These are phyloP conservation scores for Villa cingulata DNA, from an alignment of 2,888 invertebrate species.

Conservation along the genomic window DNA sequence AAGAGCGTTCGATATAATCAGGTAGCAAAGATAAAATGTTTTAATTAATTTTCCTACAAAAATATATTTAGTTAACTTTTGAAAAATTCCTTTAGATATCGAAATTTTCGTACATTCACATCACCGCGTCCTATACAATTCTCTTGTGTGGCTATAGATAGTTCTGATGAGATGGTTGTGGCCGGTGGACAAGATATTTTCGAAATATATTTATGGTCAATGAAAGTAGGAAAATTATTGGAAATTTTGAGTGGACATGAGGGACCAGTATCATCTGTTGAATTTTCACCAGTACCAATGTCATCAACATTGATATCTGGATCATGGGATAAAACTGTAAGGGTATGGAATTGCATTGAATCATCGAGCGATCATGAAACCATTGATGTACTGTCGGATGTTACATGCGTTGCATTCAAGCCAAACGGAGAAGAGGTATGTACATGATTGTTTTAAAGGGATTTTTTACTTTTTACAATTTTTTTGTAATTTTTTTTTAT, in stretches of 20 bases:
- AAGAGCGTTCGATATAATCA: conserved; percentile 85
- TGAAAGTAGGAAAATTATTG: conserved; percentile 80
- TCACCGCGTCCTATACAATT: conserved; percentile 88
- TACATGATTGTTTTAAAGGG: neutral
- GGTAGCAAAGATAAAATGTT: conserved; percentile 34
- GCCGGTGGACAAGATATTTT: conserved; percentile 93
- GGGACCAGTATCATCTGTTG: conserved; percentile 73
- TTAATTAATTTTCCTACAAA: no score
- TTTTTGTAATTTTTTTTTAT: no score
- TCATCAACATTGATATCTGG: conserved; percentile 70
- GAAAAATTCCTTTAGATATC: conserved; percentile 50
- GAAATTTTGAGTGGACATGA: conserved; percentile 88
- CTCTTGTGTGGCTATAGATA: conserved; percentile 75
- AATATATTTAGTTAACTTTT: neutral
- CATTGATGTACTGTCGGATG: conserved; percentile 64
- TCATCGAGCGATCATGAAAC: conserved; percentile 68
- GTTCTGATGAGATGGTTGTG: conserved; percentile 81
- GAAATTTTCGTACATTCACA: conserved; percentile 93
- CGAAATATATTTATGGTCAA: conserved; percentile 91
- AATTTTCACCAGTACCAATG: conserved; percentile 60
- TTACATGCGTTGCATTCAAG: conserved; percentile 67
- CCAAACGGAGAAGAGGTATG: conserved; percentile 78
- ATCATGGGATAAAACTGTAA: conserved; percentile 90
- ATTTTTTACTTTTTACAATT: neutral
- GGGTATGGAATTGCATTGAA: conserved; percentile 85